phyloP scores from a whole-genome alignment of 2,113 vertebrate genomes.

The Gymnobelideus leadbeateri region DNA sequence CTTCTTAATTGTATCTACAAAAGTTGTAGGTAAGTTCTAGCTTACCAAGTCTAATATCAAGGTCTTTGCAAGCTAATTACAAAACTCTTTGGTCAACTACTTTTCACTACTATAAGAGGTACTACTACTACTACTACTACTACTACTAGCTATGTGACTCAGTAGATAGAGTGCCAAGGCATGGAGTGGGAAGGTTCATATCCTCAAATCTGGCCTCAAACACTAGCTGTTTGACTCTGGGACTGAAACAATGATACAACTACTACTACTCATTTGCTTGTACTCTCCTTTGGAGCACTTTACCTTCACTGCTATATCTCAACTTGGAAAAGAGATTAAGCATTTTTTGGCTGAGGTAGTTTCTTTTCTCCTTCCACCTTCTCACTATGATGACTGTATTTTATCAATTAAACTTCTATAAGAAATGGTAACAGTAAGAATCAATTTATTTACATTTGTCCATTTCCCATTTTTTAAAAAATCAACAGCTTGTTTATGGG shows the following conservation, averaged over 20 bases:
- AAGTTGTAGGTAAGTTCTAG: background rate
- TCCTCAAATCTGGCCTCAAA: background rate
- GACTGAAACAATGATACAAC: background rate
- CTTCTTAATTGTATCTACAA: background rate
- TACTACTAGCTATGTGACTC: background rate
- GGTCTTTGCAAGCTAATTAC: background rate
- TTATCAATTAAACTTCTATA: background rate
- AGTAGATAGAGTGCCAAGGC: background rate
- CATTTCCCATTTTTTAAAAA: background rate
- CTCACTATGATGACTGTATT: background rate
- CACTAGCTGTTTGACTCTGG: background rate
- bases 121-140: background rate
- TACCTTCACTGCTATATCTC: background rate
- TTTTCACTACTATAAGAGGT: background rate
- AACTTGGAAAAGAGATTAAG: background rate
- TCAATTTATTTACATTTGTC: background rate
- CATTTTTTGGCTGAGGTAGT: background rate
- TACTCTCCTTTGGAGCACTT: background rate
- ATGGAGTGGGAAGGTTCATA: background rate
- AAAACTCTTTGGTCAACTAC: background rate
- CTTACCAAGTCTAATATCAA: background rate
- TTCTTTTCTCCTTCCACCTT: background rate
- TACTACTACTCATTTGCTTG: background rate
- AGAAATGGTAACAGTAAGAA: background rate
- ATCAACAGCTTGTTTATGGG: background rate